Evolutionary conservation across 2,797 vertebrate species (phyloP).

Genomic region (Perodicticus potto): DNA sequence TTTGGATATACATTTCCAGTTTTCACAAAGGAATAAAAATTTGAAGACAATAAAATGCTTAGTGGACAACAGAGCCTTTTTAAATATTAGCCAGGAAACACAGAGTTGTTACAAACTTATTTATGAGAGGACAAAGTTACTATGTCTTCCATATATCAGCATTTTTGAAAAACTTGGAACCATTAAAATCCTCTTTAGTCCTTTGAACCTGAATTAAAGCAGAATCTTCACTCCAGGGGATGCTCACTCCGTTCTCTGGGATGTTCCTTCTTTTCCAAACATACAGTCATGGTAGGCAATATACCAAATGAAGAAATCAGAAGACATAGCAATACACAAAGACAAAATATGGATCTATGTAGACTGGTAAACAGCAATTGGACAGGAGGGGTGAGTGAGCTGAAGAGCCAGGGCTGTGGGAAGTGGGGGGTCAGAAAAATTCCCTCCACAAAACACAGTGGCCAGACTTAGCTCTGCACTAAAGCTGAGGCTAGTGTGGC

Average conservation of each 20-base stretch:
- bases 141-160: neutral
- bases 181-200: neutral
- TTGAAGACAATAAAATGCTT: neutral
- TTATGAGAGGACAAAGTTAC: neutral
- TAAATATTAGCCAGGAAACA: neutral
- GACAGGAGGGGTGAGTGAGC: no score
- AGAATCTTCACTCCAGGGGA: neutral
- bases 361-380: neutral
- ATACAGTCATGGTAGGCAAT: neutral
- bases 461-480: neutral
- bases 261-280: neutral
- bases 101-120: neutral
- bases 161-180: neutral
- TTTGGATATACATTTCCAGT: neutral
- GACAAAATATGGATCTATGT: neutral
- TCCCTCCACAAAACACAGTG: neutral
- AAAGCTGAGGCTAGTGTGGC: neutral
- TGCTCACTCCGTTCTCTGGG: neutral
- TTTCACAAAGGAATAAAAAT: neutral
- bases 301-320: neutral
- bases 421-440: neutral
- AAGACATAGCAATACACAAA: neutral
- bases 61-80: neutral
- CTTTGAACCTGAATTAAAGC: conserved; percentile 3
- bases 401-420: neutral